A percentile compares a stretch with the other conserved stretches of the same genome.
phyloP scores from a whole-genome alignment of 2,113 vertebrate genomes.

The Colaptes auratus region DNA sequence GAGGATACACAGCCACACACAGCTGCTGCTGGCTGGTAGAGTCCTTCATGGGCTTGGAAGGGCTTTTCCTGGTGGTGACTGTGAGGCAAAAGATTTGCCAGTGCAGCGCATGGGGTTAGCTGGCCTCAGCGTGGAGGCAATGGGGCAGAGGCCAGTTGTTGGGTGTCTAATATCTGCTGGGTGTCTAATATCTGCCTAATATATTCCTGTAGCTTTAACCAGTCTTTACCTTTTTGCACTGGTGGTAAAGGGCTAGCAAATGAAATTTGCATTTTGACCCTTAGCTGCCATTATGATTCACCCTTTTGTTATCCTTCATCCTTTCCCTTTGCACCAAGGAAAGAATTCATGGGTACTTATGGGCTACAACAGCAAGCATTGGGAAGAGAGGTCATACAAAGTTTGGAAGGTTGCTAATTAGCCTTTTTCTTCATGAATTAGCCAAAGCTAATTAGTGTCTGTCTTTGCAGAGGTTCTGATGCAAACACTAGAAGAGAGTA shows the following conservation, averaged over 20 bases:
- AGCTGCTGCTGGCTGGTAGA: accelerated
- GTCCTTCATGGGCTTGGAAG: not conserved
- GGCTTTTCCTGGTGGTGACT: not conserved
- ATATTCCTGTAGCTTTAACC: not conserved
- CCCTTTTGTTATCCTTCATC: not conserved
- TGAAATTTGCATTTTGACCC: not conserved
- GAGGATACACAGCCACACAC: not conserved
- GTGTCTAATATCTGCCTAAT: too few relatives aligned
- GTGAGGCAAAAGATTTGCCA: not conserved
- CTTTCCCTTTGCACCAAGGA: not conserved
- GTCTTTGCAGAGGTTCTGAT: slow-evolving; percentile 24
- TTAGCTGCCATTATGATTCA: not conserved
- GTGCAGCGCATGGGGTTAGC: accelerated
- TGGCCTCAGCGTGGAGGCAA: not conserved
- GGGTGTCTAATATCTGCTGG: not conserved
- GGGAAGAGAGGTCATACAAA: slow-evolving; percentile 29
- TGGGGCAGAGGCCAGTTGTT: not conserved
- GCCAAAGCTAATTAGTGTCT: slow-evolving; percentile 54
- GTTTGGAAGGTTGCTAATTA: slow-evolving; percentile 57
- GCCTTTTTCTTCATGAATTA: slow-evolving; percentile 62
- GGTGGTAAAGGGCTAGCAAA: not conserved
- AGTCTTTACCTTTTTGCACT: not conserved
- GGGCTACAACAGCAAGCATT: not conserved
- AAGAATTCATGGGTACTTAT: not conserved
- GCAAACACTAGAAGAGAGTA: not conserved